phyloP scores from a whole-genome alignment of 2,888 invertebrate species.

The Zaprionus bogoriensis region DNA sequence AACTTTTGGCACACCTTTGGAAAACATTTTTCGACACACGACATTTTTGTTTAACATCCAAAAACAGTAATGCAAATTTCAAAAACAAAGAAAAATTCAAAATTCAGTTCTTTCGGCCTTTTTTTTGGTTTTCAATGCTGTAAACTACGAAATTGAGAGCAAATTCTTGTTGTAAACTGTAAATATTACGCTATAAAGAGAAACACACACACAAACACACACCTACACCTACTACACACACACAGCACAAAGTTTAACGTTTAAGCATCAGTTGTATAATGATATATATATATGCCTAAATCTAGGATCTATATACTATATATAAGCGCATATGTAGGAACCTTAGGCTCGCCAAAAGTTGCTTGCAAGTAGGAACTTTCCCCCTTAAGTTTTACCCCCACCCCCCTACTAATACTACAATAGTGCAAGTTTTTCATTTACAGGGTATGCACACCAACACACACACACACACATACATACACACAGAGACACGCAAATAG shows the following conservation, averaged over 20 bases:
- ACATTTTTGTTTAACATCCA: conserved; percentile 15
- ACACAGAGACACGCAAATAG: conserved; percentile 36
- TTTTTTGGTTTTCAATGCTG: conserved; percentile 66
- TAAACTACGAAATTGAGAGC: conserved; percentile 42
- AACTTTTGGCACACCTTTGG: conserved; percentile 80
- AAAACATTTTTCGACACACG: conserved; percentile 78
- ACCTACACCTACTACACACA: conserved; percentile 18
- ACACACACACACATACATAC: conserved; percentile 7
- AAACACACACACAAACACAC: conserved; percentile 14
- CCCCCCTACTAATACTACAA: conserved; percentile 27
- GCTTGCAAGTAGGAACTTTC: conserved; percentile 45
- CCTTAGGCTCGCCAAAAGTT: conserved; percentile 69
- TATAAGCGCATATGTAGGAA: conserved; percentile 65
- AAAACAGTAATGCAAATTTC: conserved; percentile 29
- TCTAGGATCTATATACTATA: conserved; percentile 25
- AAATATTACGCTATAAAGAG: conserved; percentile 23
- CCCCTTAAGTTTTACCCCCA: conserved; percentile 20
- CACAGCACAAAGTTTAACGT: conserved; percentile 21
- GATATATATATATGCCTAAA: conserved; percentile 35
- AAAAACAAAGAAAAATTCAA: conserved; percentile 64
- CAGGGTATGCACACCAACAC: conserved; percentile 39
- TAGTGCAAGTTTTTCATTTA: conserved; percentile 42
- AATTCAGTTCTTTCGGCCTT: conserved; percentile 79
- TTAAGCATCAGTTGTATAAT: conserved; percentile 51
- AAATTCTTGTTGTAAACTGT: conserved; percentile 61